These are phyloP conservation scores for Zosterops pallidus DNA, from an alignment of 2,113 vertebrate species.

Conservation along the genomic window DNA sequence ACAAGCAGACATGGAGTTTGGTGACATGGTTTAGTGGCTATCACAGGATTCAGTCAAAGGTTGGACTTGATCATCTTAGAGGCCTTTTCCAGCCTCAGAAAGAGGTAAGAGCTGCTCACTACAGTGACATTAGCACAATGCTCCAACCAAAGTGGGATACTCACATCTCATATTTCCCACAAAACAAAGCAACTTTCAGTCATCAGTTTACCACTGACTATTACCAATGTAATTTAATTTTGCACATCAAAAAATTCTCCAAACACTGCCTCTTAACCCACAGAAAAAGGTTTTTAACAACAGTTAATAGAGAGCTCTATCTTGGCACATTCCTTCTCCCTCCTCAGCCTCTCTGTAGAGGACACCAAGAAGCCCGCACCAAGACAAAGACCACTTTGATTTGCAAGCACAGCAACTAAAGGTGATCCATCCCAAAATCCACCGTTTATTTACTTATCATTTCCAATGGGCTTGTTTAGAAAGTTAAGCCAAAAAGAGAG, in stretches of 20 bases:
- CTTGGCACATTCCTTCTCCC: background rate
- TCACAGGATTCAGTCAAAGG: background rate
- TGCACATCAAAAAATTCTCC: background rate
- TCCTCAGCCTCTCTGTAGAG: background rate
- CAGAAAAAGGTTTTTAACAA: background rate
- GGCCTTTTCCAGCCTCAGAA: background rate
- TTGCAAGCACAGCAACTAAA: background rate
- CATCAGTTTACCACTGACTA: background rate
- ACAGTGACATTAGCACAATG: background rate
- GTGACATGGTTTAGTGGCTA: background rate
- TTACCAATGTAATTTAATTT: background rate
- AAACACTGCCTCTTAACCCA: background rate
- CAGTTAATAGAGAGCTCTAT: background rate
- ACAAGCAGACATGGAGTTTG: fast-evolving
- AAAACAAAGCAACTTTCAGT: background rate
- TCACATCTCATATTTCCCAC: background rate
- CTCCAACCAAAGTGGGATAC: background rate
- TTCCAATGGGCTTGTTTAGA: background rate
- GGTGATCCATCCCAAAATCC: background rate
- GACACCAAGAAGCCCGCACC: background rate
- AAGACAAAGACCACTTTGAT: background rate
- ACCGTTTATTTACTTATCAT: background rate
- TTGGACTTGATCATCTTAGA: background rate
- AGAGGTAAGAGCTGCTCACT: background rate
- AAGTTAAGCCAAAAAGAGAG: background rate